These are phyloP conservation scores for Aphelinus atriplicis DNA, from an alignment of 1,140 invertebrate species.

Conservation along the genomic window DNA sequence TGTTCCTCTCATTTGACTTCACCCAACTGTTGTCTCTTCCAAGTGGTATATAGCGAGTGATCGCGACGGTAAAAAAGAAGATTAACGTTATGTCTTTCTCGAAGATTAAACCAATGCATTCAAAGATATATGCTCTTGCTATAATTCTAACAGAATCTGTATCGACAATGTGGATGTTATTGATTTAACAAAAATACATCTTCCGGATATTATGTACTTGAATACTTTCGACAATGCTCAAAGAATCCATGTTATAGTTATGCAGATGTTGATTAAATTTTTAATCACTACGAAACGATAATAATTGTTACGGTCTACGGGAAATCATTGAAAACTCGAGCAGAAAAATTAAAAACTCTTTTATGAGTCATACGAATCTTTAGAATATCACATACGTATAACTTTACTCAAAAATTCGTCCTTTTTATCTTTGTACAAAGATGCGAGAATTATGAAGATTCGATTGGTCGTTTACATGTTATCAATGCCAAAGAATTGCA, in stretches of 20 bases:
- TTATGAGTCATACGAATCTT: constrained; percentile 5
- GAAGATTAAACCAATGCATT: constrained; percentile 10
- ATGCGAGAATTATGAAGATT: constrained; percentile 12
- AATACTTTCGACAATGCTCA: background rate
- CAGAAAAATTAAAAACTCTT: constrained; percentile 16
- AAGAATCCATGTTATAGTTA: background rate
- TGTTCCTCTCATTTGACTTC: constrained; percentile 16
- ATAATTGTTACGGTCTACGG: constrained; percentile 8
- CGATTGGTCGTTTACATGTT: constrained; percentile 38
- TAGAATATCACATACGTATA: constrained; percentile 19
- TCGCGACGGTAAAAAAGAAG: background rate
- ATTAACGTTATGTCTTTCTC: no score
- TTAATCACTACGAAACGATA: background rate
- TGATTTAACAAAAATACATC: no score
- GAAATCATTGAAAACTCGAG: background rate
- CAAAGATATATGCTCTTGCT: no score
- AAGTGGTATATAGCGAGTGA: no score
- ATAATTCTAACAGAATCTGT: no score
- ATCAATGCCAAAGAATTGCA: constrained; percentile 60
- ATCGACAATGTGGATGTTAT: no score
- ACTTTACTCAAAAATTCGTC: background rate
- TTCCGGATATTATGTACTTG: no score
- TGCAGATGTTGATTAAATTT: background rate
- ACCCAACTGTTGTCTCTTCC: no score
- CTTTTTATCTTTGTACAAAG: constrained; percentile 35